Conservation (phyloP, 2,797 vertebrate genomes). For the Kryptopterus vitreolus region DNA sequence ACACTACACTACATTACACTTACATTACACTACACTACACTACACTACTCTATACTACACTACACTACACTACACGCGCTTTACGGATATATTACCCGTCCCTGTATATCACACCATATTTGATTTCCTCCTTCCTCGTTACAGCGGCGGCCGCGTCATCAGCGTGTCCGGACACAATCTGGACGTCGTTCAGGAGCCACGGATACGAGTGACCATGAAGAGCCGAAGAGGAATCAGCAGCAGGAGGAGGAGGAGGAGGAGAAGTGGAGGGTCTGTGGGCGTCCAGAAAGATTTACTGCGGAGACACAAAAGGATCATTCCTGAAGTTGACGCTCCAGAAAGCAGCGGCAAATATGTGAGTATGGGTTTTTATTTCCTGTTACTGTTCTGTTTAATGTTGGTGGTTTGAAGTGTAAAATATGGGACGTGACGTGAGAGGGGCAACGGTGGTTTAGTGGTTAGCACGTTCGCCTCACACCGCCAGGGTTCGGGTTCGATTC, state of each 20-base stretch:
- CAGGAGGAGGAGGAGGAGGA: constrained; percentile 58
- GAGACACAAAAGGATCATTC: constrained; percentile 70
- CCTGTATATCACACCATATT: background rate
- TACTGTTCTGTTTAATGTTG: no score
- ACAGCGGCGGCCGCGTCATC: constrained; percentile 88
- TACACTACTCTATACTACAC: no score
- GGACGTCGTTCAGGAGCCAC: constrained; percentile 90
- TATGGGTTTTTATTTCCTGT: constrained; percentile 5
- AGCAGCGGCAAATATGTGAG: constrained; percentile 70
- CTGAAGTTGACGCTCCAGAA: constrained; percentile 70
- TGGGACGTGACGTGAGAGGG: no score
- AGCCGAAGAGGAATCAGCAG: constrained; percentile 55
- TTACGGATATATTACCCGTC: background rate
- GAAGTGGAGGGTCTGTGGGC: constrained; percentile 47
- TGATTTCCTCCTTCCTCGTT: background rate
- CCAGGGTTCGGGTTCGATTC: no score
- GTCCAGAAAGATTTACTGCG: constrained; percentile 37
- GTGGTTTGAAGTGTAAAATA: no score
- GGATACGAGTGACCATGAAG: constrained; percentile 82
- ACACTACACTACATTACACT: no score
- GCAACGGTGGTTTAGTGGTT: no score
- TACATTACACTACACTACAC: no score
- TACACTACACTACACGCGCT: no score
- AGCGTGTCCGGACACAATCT: constrained; percentile 83
- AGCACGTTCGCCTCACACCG: no score